Conservation (phyloP, 2,797 vertebrate species). For the Brachyalestes nurse region DNA sequence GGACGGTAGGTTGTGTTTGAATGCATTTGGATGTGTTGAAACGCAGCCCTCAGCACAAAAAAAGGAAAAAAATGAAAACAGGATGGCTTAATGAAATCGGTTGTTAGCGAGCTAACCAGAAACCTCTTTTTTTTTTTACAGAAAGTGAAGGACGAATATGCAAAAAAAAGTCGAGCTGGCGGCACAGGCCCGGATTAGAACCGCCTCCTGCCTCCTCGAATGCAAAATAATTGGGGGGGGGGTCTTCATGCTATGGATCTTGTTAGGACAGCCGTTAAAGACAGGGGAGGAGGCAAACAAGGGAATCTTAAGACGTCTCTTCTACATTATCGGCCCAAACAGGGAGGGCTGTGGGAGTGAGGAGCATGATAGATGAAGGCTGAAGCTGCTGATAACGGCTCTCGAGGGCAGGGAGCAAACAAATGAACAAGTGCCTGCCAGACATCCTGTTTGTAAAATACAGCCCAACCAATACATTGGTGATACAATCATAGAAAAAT, state of each 20-base stretch:
- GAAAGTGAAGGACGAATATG: conserved; percentile 18
- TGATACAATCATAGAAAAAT: too few species aligned
- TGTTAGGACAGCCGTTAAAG: conserved; percentile 18
- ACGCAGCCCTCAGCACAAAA: conserved; percentile 39
- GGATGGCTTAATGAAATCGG: conserved; percentile 25
- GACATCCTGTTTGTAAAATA: neutral
- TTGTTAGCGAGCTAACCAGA: conserved; percentile 12
- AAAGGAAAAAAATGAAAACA: conserved; percentile 25
- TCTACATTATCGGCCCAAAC: conserved; percentile 35
- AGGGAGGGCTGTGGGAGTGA: conserved; percentile 29
- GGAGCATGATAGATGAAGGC: conserved; percentile 36
- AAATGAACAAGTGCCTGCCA: neutral
- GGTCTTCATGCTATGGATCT: neutral
- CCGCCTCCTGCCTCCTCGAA: conserved; percentile 8
- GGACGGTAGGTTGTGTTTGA: conserved; percentile 20
- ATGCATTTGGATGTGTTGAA: conserved; percentile 34
- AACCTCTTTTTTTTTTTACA: conserved; percentile 24
- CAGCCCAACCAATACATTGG: neutral
- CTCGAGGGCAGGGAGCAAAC: neutral
- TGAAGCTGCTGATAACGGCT: conserved; percentile 13
- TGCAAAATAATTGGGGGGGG: conserved; percentile 4
- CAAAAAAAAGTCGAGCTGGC: neutral
- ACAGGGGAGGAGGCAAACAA: neutral
- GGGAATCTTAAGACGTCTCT: conserved; percentile 4
- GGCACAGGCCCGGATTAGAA: conserved; percentile 2